A percentile compares a stretch with the other conserved stretches of the same genome.
phyloP scores from a whole-genome alignment of 2,797 vertebrate genomes.

The Characodon lateralis region DNA sequence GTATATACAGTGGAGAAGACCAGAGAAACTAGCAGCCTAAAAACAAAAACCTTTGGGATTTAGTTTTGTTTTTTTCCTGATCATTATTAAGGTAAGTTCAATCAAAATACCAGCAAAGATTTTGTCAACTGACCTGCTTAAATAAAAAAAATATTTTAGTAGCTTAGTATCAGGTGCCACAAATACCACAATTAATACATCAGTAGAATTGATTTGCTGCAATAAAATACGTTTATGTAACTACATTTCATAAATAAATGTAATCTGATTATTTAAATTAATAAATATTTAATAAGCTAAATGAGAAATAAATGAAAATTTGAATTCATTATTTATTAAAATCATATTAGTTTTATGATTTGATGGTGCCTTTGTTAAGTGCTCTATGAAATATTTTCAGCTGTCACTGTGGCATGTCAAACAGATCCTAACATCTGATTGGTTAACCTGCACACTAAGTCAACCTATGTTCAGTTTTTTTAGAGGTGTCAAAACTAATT shows the following conservation, averaged over 20 bases:
- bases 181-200: not conserved
- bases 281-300: not conserved
- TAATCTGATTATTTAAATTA: not conserved
- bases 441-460: not conserved
- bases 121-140: too few species aligned
- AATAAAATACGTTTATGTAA: not conserved
- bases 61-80: not conserved
- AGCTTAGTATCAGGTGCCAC: not conserved
- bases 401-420: not conserved
- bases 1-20: not conserved
- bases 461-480: not conserved
- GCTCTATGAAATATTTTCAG: not conserved
- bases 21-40: not conserved
- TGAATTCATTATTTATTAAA: not conserved
- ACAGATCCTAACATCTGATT: not conserved
- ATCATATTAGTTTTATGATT: not conserved
- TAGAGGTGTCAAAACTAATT: not conserved
- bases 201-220: not conserved
- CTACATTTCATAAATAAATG: not conserved
- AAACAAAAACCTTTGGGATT: not conserved
- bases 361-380: not conserved
- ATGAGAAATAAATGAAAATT: not conserved
- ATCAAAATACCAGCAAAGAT: not conserved
- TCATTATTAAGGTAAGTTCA: not conserved
- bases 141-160: not conserved